A percentile compares a stretch with the other conserved stretches of the same genome.
Conservation (phyloP, 2,113 vertebrate species). For the Rhabdomys dilectus region DNA sequence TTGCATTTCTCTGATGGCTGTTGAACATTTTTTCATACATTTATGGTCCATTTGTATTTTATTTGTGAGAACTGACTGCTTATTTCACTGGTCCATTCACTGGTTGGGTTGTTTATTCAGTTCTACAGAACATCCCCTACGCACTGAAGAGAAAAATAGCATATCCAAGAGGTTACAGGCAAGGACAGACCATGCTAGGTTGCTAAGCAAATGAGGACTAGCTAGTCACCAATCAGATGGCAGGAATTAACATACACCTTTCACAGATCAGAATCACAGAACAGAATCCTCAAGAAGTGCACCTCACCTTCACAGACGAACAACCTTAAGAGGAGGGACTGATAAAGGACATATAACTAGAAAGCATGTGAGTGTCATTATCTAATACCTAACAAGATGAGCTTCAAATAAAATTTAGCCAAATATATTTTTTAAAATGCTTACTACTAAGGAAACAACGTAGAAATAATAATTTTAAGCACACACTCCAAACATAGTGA, state of each 20-base stretch:
- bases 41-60: not conserved
- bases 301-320: not conserved
- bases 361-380: not conserved
- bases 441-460: not conserved
- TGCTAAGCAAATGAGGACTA: not conserved
- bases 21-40: not conserved
- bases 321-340: not conserved
- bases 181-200: not conserved
- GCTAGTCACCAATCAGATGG: not conserved
- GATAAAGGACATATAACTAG: not conserved
- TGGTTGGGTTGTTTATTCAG: not conserved
- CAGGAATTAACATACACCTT: not conserved
- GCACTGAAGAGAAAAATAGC: not conserved
- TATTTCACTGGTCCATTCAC: not conserved
- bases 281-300: not conserved
- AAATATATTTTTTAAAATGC: not conserved
- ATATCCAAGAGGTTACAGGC: not conserved
- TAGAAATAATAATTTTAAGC: not conserved
- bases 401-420: not conserved
- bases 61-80: not conserved
- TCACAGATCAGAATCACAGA: not conserved
- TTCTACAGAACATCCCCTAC: not conserved
- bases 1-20: not conserved
- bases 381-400: not conserved
- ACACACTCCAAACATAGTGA: not conserved